Percentiles rank a stretch among this genome's conserved stretches.
Evolutionary conservation across 2,113 vertebrate species (phyloP).

Genomic region (Tonatia bakeri): DNA sequence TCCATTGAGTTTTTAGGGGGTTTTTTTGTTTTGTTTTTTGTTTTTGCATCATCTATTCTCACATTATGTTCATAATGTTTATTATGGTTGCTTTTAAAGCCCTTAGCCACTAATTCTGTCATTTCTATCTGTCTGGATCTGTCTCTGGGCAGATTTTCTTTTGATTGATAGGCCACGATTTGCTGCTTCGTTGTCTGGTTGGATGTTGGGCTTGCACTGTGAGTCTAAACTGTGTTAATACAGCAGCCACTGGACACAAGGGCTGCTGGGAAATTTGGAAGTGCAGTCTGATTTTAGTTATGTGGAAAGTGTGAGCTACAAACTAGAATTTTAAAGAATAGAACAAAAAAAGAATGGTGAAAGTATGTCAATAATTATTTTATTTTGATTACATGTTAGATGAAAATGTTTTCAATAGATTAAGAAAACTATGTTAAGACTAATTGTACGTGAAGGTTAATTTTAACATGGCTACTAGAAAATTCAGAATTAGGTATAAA

Average conservation of each 20-base stretch:
- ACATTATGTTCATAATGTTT: fast-evolving
- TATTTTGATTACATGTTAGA: too few species aligned
- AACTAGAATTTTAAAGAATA: neutral
- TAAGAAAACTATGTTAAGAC: neutral
- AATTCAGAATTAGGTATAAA: too few species aligned
- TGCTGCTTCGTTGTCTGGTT: neutral
- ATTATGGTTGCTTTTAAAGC: neutral
- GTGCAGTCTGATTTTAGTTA: neutral
- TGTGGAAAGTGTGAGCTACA: neutral
- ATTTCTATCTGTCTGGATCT: fast-evolving
- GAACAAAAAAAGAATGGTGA: fast-evolving
- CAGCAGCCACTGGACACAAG: neutral
- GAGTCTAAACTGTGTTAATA: too few species aligned
- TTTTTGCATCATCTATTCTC: neutral
- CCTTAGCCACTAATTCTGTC: fast-evolving
- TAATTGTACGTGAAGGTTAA: fast-evolving
- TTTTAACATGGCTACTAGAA: neutral
- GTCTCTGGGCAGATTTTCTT: too few species aligned
- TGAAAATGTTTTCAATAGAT: neutral
- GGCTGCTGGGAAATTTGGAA: neutral
- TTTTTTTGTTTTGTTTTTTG: too few species aligned
- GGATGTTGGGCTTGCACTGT: fast-evolving
- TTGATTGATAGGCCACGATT: fast-evolving
- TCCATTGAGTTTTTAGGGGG: neutral
- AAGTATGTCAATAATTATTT: neutral